These are phyloP conservation scores for Buceros bicornis DNA, from an alignment of 2,797 vertebrate species.

Conservation along the genomic window DNA sequence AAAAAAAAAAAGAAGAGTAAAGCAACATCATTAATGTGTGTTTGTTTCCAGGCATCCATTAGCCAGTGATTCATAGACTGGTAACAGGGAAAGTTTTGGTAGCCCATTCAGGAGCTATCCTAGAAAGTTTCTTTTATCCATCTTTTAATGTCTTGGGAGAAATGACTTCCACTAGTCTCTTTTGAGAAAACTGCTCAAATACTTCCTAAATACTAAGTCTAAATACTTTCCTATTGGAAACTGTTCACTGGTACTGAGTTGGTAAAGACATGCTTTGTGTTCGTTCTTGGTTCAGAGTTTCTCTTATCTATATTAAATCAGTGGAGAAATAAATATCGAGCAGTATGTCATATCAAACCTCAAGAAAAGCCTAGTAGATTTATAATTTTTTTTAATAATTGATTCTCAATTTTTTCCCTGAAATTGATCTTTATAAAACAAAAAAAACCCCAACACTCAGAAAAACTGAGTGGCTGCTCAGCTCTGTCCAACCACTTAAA, in stretches of 20 bases:
- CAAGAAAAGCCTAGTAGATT: neutral
- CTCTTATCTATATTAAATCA: neutral
- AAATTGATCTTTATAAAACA: neutral
- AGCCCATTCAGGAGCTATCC: neutral
- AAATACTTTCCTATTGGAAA: neutral
- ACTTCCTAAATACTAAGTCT: neutral
- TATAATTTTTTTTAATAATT: neutral
- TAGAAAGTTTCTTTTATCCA: conserved; percentile 32
- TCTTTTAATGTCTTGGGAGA: conserved; percentile 12
- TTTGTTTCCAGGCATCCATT: conserved; percentile 15
- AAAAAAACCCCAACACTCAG: too few species aligned
- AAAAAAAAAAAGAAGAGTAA: neutral
- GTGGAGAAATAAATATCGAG: neutral
- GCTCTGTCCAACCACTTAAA: neutral
- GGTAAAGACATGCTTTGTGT: neutral
- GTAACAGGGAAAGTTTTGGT: neutral
- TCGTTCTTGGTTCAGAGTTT: neutral
- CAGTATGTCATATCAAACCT: neutral
- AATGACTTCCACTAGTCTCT: neutral
- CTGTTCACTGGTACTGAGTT: neutral
- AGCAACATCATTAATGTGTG: neutral
- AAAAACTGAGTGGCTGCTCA: neutral
- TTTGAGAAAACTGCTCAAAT: neutral
- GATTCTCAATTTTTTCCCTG: neutral
- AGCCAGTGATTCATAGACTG: neutral